Base-by-base conservation (phyloP, 2,113 vertebrate genomes). In the Podilymbus podiceps region DNA sequence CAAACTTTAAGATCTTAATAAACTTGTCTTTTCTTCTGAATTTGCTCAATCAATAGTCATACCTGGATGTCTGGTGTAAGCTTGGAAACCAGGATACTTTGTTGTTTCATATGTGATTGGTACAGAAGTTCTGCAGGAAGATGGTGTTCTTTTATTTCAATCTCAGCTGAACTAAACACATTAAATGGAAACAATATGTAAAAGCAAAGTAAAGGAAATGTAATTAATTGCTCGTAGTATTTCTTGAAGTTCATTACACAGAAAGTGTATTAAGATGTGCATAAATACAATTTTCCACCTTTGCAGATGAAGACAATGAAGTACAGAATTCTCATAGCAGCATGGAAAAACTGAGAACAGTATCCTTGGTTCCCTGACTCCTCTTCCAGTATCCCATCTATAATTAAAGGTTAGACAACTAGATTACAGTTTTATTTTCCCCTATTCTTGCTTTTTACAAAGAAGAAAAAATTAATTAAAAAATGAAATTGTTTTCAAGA, bases 261-360 rank as follows among this genome's bases (percentile, higher is more conserved):
- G 20, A 42, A 87, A 33, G 7, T 91, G 15, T 64, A 22, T 60
- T 89, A 60, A 87, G 77, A 73, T 64, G 3, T 91, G 20, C 24
- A 76, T 86, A 84, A 91, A 68, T 56, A 40, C 15, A 5, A 64
- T 80, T 91, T 93, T 38, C 24, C 12, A 60, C 81, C 49, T 89
- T 95, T 94, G 35, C 88, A 94, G 75, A 76, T 83, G 35, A 72
- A 91, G 28, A 55, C 33, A 95, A 13, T 73, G 58, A 91, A 68
- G 49, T 91, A 79, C 28, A 84, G 53, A 42, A 25, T 83, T 93
- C 12, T 67, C 2, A 1, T 53, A 92, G n/a, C 66, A 90, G 63
- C 44, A 30, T 71, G 60, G 18, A 82, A 62, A 15, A 95, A 62
- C 27, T 75, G 52, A 52, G 66, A 92, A 38, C 44, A 86, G 79